These are phyloP conservation scores for Diplodus puntazzo DNA, from an alignment of 2,797 vertebrate species.

Conservation along the genomic window DNA sequence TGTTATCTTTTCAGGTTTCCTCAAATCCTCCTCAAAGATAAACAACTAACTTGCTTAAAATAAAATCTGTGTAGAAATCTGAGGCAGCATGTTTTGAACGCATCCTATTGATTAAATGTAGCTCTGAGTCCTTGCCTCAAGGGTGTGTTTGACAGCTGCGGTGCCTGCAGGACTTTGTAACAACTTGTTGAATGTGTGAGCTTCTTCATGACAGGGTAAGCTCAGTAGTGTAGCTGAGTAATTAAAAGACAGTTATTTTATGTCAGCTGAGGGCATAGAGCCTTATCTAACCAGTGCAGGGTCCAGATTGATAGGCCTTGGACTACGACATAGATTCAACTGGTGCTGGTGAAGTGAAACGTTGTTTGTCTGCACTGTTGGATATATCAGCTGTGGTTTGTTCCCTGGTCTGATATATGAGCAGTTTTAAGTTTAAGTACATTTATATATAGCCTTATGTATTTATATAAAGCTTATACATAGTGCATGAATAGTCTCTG, in stretches of 20 bases:
- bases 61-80: background rate
- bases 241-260: conserved; percentile 7
- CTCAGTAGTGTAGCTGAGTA: background rate
- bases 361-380: conserved; percentile 26
- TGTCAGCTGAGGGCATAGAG: background rate
- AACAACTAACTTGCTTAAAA: background rate
- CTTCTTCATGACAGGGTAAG: background rate
- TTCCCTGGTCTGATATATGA: conserved; percentile 34
- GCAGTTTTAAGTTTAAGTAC: conserved; percentile 21
- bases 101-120: background rate
- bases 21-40: background rate
- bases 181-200: conserved; percentile 37
- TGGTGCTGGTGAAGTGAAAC: conserved; percentile 8
- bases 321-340: background rate
- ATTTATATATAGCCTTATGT: conserved; percentile 39
- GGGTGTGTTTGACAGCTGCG: conserved; percentile 18
- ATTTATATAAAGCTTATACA: conserved; percentile 28
- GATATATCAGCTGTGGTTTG: conserved; percentile 12
- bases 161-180: conserved; percentile 32
- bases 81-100: background rate
- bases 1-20: background rate
- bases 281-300: background rate
- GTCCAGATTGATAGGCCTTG: background rate
- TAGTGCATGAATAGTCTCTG: conserved; percentile 8
- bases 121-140: background rate